phyloP scores from a whole-genome alignment of 2,113 vertebrate species.

The Psettodes erumei region DNA sequence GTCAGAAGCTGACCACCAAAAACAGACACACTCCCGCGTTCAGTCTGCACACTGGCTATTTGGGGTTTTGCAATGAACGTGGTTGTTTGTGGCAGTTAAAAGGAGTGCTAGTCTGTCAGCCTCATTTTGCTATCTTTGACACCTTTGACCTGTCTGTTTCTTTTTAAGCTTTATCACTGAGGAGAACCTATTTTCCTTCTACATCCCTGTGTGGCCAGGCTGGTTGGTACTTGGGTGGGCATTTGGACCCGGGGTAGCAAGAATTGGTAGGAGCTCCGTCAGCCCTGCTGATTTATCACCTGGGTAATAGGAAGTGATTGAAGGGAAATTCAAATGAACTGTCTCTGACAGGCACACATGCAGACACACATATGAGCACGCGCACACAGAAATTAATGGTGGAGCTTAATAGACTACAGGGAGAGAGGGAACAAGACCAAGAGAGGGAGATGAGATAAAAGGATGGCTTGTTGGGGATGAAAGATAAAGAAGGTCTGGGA shows the following conservation, averaged over 20 bases:
- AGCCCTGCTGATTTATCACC: slow-evolving; percentile 94
- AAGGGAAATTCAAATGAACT: slow-evolving; percentile 99
- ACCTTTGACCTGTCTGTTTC: background rate
- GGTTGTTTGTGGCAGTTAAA: background rate
- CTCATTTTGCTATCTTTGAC: background rate
- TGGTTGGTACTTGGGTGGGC: slow-evolving; percentile 72
- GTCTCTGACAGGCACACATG: slow-evolving; percentile 91
- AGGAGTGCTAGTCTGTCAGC: background rate
- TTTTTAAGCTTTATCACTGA: background rate
- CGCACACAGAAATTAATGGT: slow-evolving; percentile 79
- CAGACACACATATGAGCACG: slow-evolving; percentile 59
- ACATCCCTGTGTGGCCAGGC: background rate
- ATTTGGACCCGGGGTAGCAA: slow-evolving; percentile 84
- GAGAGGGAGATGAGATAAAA: slow-evolving; percentile 64
- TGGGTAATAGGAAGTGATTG: slow-evolving; percentile 98
- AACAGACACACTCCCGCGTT: too few species aligned
- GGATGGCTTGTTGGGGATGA: slow-evolving; percentile 55
- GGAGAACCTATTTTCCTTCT: slow-evolving; percentile 2
- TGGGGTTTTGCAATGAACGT: background rate
- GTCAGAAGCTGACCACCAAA: background rate
- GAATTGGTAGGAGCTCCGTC: slow-evolving; percentile 46
- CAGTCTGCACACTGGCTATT: too few species aligned
- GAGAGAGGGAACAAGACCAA: slow-evolving; percentile 51
- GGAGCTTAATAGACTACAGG: slow-evolving; percentile 83
- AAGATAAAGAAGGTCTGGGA: slow-evolving; percentile 57